These are phyloP conservation scores for Molossus molossus DNA, from an alignment of 2,797 vertebrate genomes.

Conservation along the genomic window DNA sequence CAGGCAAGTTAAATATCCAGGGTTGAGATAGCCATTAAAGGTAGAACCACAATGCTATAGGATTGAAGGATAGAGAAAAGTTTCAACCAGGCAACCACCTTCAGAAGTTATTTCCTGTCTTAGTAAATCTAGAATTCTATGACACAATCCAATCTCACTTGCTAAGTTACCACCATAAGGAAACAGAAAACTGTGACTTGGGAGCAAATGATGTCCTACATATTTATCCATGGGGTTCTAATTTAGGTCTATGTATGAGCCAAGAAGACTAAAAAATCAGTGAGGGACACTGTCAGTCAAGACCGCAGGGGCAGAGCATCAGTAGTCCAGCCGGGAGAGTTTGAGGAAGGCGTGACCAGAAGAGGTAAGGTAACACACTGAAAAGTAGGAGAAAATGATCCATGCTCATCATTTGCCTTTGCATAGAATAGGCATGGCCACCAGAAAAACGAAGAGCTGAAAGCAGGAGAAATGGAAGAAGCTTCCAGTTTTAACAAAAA, in stretches of 20 bases:
- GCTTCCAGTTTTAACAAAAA: conserved; percentile 47
- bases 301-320: background rate
- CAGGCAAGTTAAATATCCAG: background rate
- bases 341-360: background rate
- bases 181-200: conserved; percentile 7
- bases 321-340: accelerated
- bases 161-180: background rate
- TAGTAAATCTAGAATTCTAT: conserved; percentile 30
- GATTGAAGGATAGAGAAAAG: background rate
- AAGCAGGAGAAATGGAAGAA: background rate
- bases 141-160: background rate
- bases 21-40: background rate
- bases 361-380: background rate
- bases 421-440: background rate
- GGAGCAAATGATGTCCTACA: background rate
- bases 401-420: background rate
- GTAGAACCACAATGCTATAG: background rate
- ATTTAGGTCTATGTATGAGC: background rate
- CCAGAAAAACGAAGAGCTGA: background rate
- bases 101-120: background rate
- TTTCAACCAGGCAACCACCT: background rate
- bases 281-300: background rate
- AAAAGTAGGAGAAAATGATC: background rate
- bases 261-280: background rate
- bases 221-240: background rate